These are phyloP conservation scores for Pelagia noctiluca DNA, from an alignment of 30 jellyfish, hydroid and myxozoan genomes.

Conservation along the genomic window DNA sequence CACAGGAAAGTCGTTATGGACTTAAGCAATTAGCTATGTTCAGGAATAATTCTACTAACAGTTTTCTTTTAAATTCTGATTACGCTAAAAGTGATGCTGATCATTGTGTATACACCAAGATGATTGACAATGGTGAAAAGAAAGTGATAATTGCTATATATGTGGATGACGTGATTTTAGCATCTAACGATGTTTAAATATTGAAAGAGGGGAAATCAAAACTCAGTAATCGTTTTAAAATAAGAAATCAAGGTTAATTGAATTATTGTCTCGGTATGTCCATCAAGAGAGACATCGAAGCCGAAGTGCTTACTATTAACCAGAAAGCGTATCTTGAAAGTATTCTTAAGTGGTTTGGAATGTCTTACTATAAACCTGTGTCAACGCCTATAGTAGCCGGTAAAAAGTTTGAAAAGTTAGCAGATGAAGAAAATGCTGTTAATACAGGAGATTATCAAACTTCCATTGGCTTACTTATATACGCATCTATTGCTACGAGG, in stretches of 20 bases:
- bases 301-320: not conserved
- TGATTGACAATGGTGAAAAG: constrained; percentile 13
- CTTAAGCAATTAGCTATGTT: constrained; percentile 38
- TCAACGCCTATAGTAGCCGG: constrained; percentile 73
- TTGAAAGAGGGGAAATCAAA: no score
- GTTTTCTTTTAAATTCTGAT: constrained; percentile 9
- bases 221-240: no score
- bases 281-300: not conserved
- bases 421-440: constrained; percentile 54
- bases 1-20: constrained; percentile 31
- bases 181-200: no score
- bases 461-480: constrained; percentile 65
- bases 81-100: constrained; percentile 35
- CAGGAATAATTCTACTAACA: constrained; percentile 27
- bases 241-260: constrained; percentile 24
- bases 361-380: constrained; percentile 62
- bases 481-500: constrained; percentile 63
- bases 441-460: constrained; percentile 60
- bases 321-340: not conserved
- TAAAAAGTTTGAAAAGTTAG: constrained; percentile 37
- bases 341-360: constrained; percentile 10
- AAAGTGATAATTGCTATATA: not conserved
- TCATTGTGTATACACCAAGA: constrained; percentile 25
- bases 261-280: constrained; percentile 17
- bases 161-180: constrained; percentile 16